Evolutionary conservation across 1,140 invertebrate genomes (phyloP), one percentile per base, ranked within the genome.

Genomic region (Manduca sexta): DNA sequence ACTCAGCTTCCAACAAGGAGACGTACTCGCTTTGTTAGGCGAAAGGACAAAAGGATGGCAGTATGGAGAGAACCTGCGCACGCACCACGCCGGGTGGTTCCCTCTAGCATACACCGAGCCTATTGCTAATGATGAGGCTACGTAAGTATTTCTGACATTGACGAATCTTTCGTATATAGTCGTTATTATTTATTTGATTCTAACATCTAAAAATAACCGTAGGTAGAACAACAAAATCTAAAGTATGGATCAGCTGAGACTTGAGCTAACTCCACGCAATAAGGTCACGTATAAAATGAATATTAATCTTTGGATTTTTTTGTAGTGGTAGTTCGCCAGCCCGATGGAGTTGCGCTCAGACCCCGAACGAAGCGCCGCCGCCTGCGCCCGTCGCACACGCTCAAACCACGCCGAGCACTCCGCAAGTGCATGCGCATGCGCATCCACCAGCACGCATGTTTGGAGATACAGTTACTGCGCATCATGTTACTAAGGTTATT

Each of bases 21-120:
- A 98, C 81, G 87, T 95, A 45, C 93, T 98, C 15, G 92, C 93
- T 5, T 79, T 97, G 52, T 92, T 97, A 56, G 96, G 95, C 73
- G 95, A 96, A 62, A 89, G 95, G 52, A 96, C 94, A 67, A 96
- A 97, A 75, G 96, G 96, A 35, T 98, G 96, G 96, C 96, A 98
- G 76, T 98, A 96, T 72, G 96, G 96, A 15, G 95, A 97, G 75
- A 97, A 98, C 82, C 80, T 95, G 50, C 88, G 95, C 11, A 97
- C 94, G 15, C 94, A 96, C 72, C 90, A 93, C 64, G 93, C 94
- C 51, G 96, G 96, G 11, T 98, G 96, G 96, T 97, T 98, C 81
- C 96, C 96, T 0, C 85, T 97, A 29, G 95, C 96, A 7, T 98
- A 97, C 67, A 97, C 95, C 21, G 95, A 97, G 83, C 85, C 75